Base-by-base conservation (phyloP, 2,113 vertebrate genomes). In the Passer domesticus region DNA sequence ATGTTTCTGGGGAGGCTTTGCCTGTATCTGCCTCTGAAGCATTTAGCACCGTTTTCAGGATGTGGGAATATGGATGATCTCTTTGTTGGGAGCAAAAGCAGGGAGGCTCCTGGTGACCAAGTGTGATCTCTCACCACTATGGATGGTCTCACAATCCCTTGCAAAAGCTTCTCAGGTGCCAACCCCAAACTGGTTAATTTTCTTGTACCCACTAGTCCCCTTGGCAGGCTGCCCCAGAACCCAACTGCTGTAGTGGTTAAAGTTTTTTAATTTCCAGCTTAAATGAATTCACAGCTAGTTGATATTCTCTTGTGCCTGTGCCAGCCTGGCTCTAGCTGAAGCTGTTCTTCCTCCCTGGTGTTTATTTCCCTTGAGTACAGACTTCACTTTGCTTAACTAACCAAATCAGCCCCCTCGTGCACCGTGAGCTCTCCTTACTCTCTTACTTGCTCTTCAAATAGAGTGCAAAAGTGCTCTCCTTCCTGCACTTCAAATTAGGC, bases 381-480 rank as follows among this genome's bases (percentile, higher is more conserved):
- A 41, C 50, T 77, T 88, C 41, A 19, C 44, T 87, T 74, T 58
- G 76, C 69, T 62, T 50, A 74, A 70, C 78, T 52, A 78, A 78
- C 43, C 73, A 53, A 69, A 52, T 64, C 83, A 83, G 68, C 56
- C 55, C 8, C 47, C 64, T 83, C 1, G 0, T 23, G 41, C 21
- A 9, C 13, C 0, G 2, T 28, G 80, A 95, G 76, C 59, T 69
- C 75, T 80, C 89, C 72, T 33, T 56, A 31, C 64, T 90, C 87
- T 72, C 75, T 60, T 60, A 49, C 64, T 77, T n/a, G 53, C 72
- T 28, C 31, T 37, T 77, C 41, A 52, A 53, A 77, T 53, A 77
- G 56, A 90, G 64, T 83, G 64, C 64, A 44, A 83, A 77, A 90
- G 62, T 63, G 79, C 56, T 73, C 75, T 56, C 86, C 60, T 83